Base-by-base conservation (phyloP, 2,888 invertebrate species). In the Caenorhabditis drosophilae region DNA sequence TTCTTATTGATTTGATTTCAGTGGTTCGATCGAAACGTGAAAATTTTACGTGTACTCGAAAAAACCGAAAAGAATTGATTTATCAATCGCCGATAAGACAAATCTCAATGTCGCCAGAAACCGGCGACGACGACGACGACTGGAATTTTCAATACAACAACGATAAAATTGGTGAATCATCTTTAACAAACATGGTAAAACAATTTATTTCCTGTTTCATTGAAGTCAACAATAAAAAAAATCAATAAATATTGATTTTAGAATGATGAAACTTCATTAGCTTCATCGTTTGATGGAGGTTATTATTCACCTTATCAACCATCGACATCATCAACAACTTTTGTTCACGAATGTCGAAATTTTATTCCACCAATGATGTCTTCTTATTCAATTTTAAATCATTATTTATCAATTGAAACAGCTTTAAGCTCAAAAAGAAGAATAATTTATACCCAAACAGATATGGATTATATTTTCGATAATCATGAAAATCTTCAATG, bases 401-500 rank as follows among this genome's bases (percentile, higher is more conserved):
- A 23, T 12, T 42, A 42, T 15, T 23, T 15, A 42, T 42, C 42
- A 9, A 45, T 45, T 20, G 44, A 45, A 45, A 25, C 16, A 3
- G 9, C 44, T 4, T 16, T 45, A 18, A 27, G 16, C 9, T 45
- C 44, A 4, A 6, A 64, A 12, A 45, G 73, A 31, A 34, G 70
- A 12, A 70, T 73, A 15, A 68, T 73, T 67, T 73, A 70, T 46
- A 73, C 73, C 2, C 49, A 56, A 18, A 57, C 63, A 1, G 56
- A 48, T 23, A 73, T 73, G 51, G 55, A 62, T 36, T 60, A 56
- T 35, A 63, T 73, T 45, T 48, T 73, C 40, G 64, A 66, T 16
- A 41, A 41, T 22, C 54, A 63, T 48, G 45, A 44, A n/a, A 50
- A 46, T 7, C 41, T 67, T 15, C 66, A 70, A 49, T 73, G 73